Percentiles rank a stretch among this genome's conserved stretches.
Evolutionary conservation across 2,888 invertebrate species (phyloP).

Genomic region (Gisinianus flammeolus): DNA sequence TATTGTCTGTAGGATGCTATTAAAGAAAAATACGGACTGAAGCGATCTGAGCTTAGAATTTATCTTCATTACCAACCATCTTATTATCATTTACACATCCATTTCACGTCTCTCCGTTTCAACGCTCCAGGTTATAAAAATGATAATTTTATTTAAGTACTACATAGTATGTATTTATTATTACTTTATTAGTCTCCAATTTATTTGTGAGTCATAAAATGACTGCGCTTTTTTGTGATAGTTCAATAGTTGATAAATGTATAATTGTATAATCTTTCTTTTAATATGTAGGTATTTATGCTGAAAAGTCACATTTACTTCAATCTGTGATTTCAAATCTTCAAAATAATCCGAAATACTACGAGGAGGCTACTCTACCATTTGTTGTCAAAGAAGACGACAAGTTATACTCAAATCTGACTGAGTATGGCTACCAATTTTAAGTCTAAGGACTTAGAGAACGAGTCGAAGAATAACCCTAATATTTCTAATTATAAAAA

Average conservation of each 20-base stretch:
- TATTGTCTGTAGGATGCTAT: constrained; percentile 72
- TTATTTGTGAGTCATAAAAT: too few species aligned
- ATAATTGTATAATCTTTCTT: not conserved
- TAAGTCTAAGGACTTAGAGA: too few species aligned
- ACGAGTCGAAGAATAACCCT: constrained; percentile 3
- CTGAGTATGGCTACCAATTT: constrained; percentile 66
- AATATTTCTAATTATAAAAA: constrained; percentile 29
- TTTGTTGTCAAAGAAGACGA: constrained; percentile 81
- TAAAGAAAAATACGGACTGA: constrained; percentile 75
- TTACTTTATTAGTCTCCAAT: too few species aligned
- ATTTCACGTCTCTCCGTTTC: constrained; percentile 81
- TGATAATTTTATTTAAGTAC: constrained; percentile 6
- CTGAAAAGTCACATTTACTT: constrained; percentile 85
- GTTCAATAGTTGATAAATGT: not conserved
- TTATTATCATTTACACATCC: constrained; percentile 95
- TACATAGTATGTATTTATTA: not conserved
- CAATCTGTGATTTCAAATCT: constrained; percentile 90
- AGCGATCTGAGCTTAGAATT: constrained; percentile 74
- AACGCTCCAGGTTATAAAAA: constrained; percentile 71
- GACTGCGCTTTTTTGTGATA: too few species aligned
- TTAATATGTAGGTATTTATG: constrained; percentile 70
- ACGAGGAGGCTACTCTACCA: constrained; percentile 79
- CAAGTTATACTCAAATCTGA: constrained; percentile 71
- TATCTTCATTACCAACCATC: constrained; percentile 96
- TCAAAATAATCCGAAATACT: constrained; percentile 80